These are phyloP conservation scores for Thermophis baileyi DNA, from an alignment of 2,113 vertebrate genomes.

Conservation along the genomic window DNA sequence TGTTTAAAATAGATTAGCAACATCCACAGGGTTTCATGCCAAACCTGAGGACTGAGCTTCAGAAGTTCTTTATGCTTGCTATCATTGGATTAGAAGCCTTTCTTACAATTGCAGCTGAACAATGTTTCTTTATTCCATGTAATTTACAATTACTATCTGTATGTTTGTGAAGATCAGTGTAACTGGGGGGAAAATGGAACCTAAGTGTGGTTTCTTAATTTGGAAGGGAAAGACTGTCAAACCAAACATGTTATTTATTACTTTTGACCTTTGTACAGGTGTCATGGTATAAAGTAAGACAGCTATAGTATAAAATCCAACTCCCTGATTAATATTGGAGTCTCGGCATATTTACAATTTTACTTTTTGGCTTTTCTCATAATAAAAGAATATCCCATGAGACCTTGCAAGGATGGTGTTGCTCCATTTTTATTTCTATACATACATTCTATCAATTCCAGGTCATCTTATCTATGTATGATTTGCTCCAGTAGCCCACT, in stretches of 20 bases:
- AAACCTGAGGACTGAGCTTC: not conserved
- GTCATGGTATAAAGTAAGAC: not conserved
- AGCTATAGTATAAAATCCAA: not conserved
- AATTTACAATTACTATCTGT: not conserved
- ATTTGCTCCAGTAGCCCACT: not conserved
- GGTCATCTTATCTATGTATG: not conserved
- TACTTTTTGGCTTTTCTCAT: not conserved
- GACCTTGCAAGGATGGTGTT: not conserved
- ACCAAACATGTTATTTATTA: not conserved
- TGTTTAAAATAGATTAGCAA: not conserved
- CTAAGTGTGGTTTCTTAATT: not conserved
- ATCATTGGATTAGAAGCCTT: not conserved
- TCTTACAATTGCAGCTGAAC: not conserved
- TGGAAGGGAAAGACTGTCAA: not conserved
- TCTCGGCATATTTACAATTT: not conserved
- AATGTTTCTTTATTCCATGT: not conserved
- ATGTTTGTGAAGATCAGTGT: not conserved
- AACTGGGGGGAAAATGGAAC: not conserved
- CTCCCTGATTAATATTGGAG: not conserved
- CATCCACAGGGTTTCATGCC: not conserved
- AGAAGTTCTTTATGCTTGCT: not conserved
- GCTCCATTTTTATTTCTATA: not conserved
- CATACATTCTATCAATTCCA: not conserved
- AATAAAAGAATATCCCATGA: not conserved
- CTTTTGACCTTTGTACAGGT: not conserved